Evolutionary conservation across 2,113 vertebrate genomes (phyloP).

Genomic region (Grammomys dolichurus): DNA sequence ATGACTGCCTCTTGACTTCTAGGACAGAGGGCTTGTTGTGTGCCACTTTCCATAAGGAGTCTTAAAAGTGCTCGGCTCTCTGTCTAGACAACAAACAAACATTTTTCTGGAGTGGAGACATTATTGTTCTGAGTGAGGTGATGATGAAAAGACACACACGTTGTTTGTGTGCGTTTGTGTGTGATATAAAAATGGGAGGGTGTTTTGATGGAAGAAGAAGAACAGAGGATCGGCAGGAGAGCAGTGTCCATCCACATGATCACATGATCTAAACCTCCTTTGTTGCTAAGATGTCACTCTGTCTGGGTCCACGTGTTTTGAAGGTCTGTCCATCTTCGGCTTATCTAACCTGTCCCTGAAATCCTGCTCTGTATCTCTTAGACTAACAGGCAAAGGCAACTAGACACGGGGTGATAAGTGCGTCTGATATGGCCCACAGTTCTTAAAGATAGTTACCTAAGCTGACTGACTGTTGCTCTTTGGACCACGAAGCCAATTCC

Average conservation of each 20-base stretch:
- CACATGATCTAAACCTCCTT: conserved; percentile 48
- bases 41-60: conserved; percentile 45
- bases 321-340: conserved; percentile 39
- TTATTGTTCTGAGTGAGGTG: conserved; percentile 61
- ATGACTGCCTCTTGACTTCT: conserved; percentile 54
- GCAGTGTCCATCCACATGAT: background rate
- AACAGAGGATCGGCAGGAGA: conserved; percentile 50
- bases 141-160: conserved; percentile 56
- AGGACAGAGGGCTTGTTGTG: conserved; percentile 33
- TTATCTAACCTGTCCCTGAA: conserved; percentile 40
- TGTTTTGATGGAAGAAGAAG: conserved; percentile 48
- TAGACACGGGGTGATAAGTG: conserved; percentile 37
- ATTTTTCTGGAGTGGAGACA: conserved; percentile 3
- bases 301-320: background rate
- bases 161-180: background rate
- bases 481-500: conserved; percentile 27
- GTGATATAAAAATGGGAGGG: conserved; percentile 22
- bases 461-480: conserved; percentile 32
- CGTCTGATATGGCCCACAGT: conserved; percentile 40
- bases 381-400: conserved; percentile 54
- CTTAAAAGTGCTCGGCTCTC: conserved; percentile 32
- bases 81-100: conserved; percentile 52
- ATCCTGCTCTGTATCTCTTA: conserved; percentile 47
- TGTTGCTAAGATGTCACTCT: conserved; percentile 47
- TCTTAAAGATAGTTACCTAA: conserved; percentile 61